phyloP scores from a whole-genome alignment of 2,113 vertebrate genomes.

The Nibea albiflora region DNA sequence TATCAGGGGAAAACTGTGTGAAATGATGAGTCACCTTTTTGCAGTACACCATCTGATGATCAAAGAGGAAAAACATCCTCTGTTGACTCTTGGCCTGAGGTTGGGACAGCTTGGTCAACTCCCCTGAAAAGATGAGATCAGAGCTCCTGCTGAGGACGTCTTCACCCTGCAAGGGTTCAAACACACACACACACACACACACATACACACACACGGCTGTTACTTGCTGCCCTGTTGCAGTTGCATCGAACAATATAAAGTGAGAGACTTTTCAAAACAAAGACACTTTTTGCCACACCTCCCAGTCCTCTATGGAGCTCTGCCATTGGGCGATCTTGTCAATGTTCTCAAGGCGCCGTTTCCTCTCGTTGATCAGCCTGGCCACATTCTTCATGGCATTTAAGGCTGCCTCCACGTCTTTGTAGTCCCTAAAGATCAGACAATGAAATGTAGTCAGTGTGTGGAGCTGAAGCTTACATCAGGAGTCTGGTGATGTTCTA shows the following conservation, averaged over 20 bases:
- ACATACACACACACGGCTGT: background rate
- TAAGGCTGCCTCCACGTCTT: slow-evolving; percentile 94
- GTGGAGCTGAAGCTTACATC: background rate
- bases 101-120: slow-evolving; percentile 91
- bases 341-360: slow-evolving; percentile 95
- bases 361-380: slow-evolving; percentile 93
- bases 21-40: slow-evolving; percentile 89
- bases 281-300: slow-evolving; percentile 81
- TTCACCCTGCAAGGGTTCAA: slow-evolving; percentile 86
- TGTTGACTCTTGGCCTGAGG: slow-evolving; percentile 95
- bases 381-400: slow-evolving; percentile 98
- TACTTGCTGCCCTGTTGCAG: background rate
- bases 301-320: slow-evolving; percentile 96
- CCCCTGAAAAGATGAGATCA: slow-evolving; percentile 95
- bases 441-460: background rate
- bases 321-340: slow-evolving; percentile 98
- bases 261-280: background rate
- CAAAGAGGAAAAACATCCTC: slow-evolving; percentile 96
- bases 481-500: background rate
- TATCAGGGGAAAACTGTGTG: background rate
- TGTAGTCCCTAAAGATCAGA: slow-evolving; percentile 89
- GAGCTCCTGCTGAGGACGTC: slow-evolving; percentile 94
- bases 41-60: slow-evolving; percentile 97
- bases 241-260: background rate
- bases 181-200: background rate